Conservation (phyloP, 2,888 invertebrate genomes). For the Agonopterix alstromeriana region DNA sequence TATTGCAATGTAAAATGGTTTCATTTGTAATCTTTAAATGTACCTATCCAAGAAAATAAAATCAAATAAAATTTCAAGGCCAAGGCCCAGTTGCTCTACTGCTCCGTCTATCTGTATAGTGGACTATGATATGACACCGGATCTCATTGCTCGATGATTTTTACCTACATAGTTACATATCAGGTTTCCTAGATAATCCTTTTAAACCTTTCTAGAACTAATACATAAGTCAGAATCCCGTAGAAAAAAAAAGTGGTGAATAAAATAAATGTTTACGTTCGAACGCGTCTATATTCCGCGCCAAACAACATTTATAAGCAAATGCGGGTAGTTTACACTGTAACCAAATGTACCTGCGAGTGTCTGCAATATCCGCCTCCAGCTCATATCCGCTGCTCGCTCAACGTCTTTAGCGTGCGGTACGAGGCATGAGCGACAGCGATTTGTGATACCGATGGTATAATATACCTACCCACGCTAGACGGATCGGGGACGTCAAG, state of each 20-base stretch:
- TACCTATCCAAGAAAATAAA: too few species aligned
- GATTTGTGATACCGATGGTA: conserved; percentile 2
- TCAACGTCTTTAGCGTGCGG: conserved; percentile 33
- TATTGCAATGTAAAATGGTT: too few species aligned
- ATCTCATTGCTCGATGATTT: too few species aligned
- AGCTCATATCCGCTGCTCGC: conserved; percentile 62
- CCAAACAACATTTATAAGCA: conserved; percentile 56
- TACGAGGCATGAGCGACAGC: conserved; percentile 16
- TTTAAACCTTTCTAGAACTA: background rate
- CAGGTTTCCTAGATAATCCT: too few species aligned
- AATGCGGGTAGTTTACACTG: conserved; percentile 61
- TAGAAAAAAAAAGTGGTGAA: background rate
- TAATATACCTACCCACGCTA: background rate
- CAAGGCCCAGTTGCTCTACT: too few species aligned
- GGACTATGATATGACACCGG: too few species aligned
- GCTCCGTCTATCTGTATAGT: too few species aligned
- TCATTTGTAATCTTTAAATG: too few species aligned
- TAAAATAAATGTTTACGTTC: conserved; percentile 25
- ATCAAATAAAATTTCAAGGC: too few species aligned
- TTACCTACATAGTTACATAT: too few species aligned
- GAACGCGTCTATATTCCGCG: conserved; percentile 15
- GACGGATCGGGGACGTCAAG: too few species aligned
- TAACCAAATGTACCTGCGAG: conserved; percentile 57
- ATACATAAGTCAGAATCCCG: background rate
- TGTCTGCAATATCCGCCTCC: conserved; percentile 62